These are phyloP conservation scores for Sipha maydis DNA, from an alignment of 2,888 invertebrate species.

Conservation along the genomic window DNA sequence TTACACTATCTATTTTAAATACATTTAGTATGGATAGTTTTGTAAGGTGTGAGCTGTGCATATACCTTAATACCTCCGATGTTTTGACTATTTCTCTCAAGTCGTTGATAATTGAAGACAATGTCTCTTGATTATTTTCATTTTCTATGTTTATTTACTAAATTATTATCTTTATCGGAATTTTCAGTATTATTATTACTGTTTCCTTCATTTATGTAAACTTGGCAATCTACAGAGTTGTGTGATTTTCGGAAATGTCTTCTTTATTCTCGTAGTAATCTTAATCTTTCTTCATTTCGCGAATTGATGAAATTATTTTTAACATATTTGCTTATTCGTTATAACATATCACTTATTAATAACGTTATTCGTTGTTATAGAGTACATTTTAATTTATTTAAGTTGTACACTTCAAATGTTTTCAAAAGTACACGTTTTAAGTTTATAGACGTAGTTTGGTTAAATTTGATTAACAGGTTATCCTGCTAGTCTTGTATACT, in stretches of 20 bases:
- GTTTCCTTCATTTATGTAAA: neutral
- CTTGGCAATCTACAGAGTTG: neutral
- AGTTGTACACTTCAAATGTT: neutral
- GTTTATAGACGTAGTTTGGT: neutral
- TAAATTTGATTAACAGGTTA: no score
- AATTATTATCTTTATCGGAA: neutral
- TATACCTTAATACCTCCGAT: no score
- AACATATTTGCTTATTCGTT: constrained; percentile 20
- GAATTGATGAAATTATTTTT: constrained; percentile 10
- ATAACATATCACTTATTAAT: no score
- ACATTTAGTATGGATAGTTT: no score
- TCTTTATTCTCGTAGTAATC: neutral
- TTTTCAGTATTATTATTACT: neutral
- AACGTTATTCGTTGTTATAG: constrained; percentile 15
- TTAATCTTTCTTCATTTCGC: neutral
- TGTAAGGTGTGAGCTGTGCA: no score
- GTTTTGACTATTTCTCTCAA: no score
- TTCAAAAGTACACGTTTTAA: neutral
- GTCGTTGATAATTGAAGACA: neutral
- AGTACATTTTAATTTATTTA: neutral
- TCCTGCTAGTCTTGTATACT: no score
- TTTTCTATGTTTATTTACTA: neutral
- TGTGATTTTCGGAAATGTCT: neutral
- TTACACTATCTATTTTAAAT: no score
- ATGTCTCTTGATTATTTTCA: neutral